A percentile compares a stretch with the other conserved stretches of the same genome.
phyloP scores from a whole-genome alignment of 2,797 vertebrate species.

The Buceros bicornis region DNA sequence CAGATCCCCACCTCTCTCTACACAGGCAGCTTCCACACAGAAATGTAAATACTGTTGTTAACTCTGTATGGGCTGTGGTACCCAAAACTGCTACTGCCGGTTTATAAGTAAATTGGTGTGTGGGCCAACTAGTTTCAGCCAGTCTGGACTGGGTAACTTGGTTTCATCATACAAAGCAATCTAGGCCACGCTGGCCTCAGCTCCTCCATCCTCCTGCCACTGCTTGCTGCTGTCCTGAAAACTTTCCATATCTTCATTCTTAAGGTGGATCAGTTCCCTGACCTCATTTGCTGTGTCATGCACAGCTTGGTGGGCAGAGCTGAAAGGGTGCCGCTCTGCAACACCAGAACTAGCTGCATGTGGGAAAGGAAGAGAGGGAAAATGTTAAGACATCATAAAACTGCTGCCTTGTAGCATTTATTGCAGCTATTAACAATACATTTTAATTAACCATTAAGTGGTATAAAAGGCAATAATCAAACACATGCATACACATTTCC shows the following conservation, averaged over 20 bases:
- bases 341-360: rapidly evolving
- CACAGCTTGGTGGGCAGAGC: background rate
- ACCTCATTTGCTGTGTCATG: rapidly evolving
- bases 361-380: background rate
- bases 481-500: background rate
- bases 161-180: background rate
- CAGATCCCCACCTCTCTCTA: background rate
- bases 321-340: background rate
- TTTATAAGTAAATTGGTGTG: background rate
- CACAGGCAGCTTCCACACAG: background rate
- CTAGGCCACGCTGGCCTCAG: background rate
- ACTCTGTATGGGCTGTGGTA: background rate
- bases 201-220: background rate
- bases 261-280: background rate
- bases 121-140: background rate
- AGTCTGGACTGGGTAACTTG: background rate
- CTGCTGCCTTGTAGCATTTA: slow-evolving; percentile 20
- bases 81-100: background rate
- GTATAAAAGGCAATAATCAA: slow-evolving; percentile 16
- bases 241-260: background rate
- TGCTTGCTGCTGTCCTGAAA: background rate
- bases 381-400: background rate
- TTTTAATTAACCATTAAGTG: background rate
- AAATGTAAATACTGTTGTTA: background rate
- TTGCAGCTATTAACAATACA: background rate